Evolutionary conservation across 2,797 vertebrate species (phyloP).

Genomic region (Manis crassicaudata): DNA sequence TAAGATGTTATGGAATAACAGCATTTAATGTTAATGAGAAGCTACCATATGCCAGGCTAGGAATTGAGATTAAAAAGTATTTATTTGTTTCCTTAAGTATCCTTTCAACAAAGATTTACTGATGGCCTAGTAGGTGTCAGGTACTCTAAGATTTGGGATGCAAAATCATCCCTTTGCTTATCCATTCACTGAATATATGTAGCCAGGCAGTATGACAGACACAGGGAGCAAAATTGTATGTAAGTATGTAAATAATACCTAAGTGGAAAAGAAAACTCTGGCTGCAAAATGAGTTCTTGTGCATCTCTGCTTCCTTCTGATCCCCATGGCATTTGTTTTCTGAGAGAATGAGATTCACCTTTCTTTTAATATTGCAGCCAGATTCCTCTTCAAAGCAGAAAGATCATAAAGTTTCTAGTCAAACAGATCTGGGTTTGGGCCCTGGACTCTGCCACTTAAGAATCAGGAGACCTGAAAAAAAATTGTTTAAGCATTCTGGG

Average conservation of each 20-base stretch:
- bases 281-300: not conserved
- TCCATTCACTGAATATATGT: fast-evolving
- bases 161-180: no score
- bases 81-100: not conserved
- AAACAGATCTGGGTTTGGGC: not conserved
- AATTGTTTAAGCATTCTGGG: fast-evolving
- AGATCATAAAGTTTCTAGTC: not conserved
- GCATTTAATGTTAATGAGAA: not conserved
- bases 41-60: not conserved
- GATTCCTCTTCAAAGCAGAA: not conserved
- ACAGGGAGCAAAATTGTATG: not conserved
- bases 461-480: not conserved
- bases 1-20: not conserved
- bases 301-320: not conserved
- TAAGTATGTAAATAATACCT: not conserved
- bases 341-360: not conserved
- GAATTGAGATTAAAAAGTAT: not conserved
- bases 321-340: fast-evolving
- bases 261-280: not conserved
- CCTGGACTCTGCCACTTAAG: not conserved
- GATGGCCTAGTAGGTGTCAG: no score
- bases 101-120: not conserved
- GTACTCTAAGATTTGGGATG: not conserved
- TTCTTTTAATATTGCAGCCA: not conserved
- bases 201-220: not conserved